phyloP scores from a whole-genome alignment of 35 echinoderm and acorn worm genomes.

The Nesometra sesokonis region DNA sequence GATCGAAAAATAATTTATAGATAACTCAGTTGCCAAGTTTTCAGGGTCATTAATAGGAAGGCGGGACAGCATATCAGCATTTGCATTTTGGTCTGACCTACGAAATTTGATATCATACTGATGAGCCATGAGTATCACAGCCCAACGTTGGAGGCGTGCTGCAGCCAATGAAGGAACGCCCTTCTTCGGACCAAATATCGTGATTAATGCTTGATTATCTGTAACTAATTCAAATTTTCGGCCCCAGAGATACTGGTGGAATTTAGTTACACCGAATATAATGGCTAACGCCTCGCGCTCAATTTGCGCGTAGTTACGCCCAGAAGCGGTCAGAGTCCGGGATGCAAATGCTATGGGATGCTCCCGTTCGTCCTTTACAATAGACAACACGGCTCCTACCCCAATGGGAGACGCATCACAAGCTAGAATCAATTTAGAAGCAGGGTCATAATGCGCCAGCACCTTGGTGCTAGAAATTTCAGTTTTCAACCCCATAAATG shows the following conservation, averaged over 20 bases:
- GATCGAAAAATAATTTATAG: slow-evolving; percentile 57
- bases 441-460: slow-evolving; percentile 26
- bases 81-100: slow-evolving; percentile 51
- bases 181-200: slow-evolving; percentile 25
- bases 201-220: slow-evolving; percentile 22
- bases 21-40: slow-evolving; percentile 42
- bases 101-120: slow-evolving; percentile 18
- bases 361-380: neutral
- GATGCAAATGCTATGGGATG: slow-evolving; percentile 31
- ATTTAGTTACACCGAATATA: too few species aligned
- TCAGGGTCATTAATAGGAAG: slow-evolving; percentile 14
- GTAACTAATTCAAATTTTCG: neutral
- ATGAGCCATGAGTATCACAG: slow-evolving; percentile 26
- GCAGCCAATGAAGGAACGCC: slow-evolving; percentile 21
- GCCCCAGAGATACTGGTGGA: too few species aligned
- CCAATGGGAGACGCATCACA: slow-evolving; percentile 23
- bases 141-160: slow-evolving; percentile 21
- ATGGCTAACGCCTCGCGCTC: neutral
- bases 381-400: neutral
- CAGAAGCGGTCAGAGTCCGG: neutral
- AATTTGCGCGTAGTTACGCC: neutral
- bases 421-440: neutral
- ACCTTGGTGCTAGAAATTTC: slow-evolving; percentile 37
- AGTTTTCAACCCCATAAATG: slow-evolving; percentile 16
- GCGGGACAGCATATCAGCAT: slow-evolving; percentile 45